Base-by-base conservation (phyloP, 2,113 vertebrate genomes). In the Tympanuchus pallidicinctus region DNA sequence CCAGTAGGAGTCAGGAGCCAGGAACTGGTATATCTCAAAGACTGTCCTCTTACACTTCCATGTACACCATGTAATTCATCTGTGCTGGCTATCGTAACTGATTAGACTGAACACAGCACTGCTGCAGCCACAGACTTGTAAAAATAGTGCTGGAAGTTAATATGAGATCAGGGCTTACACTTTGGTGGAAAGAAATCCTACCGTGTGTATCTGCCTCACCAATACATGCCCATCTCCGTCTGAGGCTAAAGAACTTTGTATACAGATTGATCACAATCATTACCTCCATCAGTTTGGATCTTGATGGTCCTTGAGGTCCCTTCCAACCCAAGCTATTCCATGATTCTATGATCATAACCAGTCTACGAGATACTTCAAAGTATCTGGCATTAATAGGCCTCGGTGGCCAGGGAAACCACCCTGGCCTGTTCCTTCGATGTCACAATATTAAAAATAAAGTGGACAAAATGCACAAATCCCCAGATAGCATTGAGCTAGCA, bases 181-280 rank as follows among this genome's bases (percentile, higher is more conserved):
- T 75, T 57, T 2, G 10, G 10, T 24, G 43, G 75, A 72, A 64
- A 81, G 4, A 60, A 76, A 85, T 61, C 67, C 25, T 54, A 5
- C 10, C 1, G 0, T 1, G 2, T 52, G 16, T 38, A 52, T 34
- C 81, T 87, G 60, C 36, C 42, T 93, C 70, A 48, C 54, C 57
- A 14, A 48, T 10, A 40, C 0, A 0, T 59, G 25, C 9, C 86
- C 21, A n/a, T 43, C 32, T 85, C 8, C 11, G 40, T 2, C 3
- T 80, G 14, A 82, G 25, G 86, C 82, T 77, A 59, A 74, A n/a
- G n/a, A 30, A 66, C 27, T 61, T 32, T 72, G 17, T 11, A n/a
- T 52, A 30, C 34, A 80, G 17, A 12, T 63, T 42, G 14, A 66
- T 47, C 54, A 70, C 7, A 89, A 48, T 24, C 69, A 64, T 40